Conservation (phyloP, 2,797 vertebrate genomes). For the Urophycis tenuis region DNA sequence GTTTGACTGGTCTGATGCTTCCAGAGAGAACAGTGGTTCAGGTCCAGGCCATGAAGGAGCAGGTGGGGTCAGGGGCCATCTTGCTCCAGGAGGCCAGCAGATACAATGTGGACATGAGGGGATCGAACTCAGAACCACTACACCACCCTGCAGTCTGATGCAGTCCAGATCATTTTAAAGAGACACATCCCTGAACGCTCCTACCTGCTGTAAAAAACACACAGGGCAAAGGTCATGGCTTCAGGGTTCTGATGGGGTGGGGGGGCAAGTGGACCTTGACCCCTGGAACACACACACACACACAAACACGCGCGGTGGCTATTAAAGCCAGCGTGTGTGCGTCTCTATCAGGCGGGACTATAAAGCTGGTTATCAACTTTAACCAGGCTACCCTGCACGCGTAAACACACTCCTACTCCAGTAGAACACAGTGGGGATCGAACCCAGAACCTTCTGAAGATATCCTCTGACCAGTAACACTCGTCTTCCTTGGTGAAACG, state of each 20-base stretch:
- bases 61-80: background rate
- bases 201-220: background rate
- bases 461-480: background rate
- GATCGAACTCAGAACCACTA: no score
- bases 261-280: background rate
- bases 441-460: background rate
- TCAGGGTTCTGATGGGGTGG: background rate
- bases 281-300: background rate
- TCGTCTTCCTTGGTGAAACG: no score
- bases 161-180: background rate
- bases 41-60: background rate
- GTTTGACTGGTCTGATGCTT: no score
- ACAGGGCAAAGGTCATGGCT: background rate
- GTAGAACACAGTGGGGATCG: no score
- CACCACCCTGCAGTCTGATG: no score
- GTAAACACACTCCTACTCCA: no score
- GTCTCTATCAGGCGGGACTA: background rate
- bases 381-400: no score
- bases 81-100: background rate
- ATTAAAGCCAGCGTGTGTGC: no score
- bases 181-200: no score
- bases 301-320: no score
- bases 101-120: background rate
- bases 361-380: no score
- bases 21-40: no score